Percentiles rank a stretch among this genome's conserved stretches.
These are phyloP conservation scores for Drosophila pegasa DNA, from an alignment of 2,888 invertebrate species.

Conservation along the genomic window DNA sequence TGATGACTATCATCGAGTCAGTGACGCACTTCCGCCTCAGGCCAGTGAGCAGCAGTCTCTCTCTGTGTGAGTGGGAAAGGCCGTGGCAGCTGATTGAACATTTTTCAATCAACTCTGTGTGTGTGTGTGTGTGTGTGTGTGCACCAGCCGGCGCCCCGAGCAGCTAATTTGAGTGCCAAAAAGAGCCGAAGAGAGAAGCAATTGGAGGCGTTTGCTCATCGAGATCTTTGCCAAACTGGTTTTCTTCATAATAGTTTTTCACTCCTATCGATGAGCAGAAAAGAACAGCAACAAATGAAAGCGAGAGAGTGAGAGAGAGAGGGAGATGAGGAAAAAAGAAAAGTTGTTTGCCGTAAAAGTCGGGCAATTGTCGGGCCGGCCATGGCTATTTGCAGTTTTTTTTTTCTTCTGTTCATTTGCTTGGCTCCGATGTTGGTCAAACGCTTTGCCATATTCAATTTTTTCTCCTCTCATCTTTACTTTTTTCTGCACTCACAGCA, in stretches of 20 bases:
- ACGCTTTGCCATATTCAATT: conserved; percentile 60
- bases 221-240: conserved; percentile 38
- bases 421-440: conserved; percentile 70
- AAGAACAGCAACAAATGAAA: conserved; percentile 26
- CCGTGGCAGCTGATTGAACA: conserved; percentile 44
- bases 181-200: conserved; percentile 7
- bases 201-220: conserved; percentile 10
- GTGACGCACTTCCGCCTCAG: conserved; percentile 1
- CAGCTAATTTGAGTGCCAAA: conserved; percentile 41
- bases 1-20: background rate
- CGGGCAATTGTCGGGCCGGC: conserved; percentile 53
- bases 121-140: too few relatives aligned
- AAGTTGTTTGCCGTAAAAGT: conserved; percentile 70
- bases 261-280: conserved; percentile 48
- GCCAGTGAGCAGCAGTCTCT: too few relatives aligned
- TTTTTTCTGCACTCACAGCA: conserved; percentile 22
- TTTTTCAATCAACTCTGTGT: conserved; percentile 63
- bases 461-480: conserved; percentile 1
- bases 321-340: conserved; percentile 56
- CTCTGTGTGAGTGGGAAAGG: background rate
- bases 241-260: conserved; percentile 47
- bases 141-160: conserved; percentile 37
- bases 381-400: conserved; percentile 47
- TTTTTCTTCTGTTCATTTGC: conserved; percentile 63
- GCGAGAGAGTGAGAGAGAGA: conserved; percentile 18